These are phyloP conservation scores for Gasterosteus nipponicus DNA, from an alignment of 2,113 vertebrate species.

Conservation along the genomic window DNA sequence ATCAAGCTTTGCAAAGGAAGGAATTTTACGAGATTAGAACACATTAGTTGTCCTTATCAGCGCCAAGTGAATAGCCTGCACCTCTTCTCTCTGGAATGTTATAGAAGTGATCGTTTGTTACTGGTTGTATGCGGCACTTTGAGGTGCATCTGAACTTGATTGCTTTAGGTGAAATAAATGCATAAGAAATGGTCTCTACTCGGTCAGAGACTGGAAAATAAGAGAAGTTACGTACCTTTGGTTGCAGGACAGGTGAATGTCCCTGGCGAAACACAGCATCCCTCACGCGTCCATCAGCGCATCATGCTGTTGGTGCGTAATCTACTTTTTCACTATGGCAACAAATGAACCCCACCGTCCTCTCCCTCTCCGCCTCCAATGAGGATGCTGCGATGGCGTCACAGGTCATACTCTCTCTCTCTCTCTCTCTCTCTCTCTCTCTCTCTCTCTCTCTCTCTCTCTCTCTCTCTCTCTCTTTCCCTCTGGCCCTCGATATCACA, in stretches of 20 bases:
- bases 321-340: constrained; percentile 81
- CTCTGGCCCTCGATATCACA: constrained; percentile 47
- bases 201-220: background rate
- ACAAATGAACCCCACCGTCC: constrained; percentile 65
- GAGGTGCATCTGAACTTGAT: constrained; percentile 16
- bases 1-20: background rate
- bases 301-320: constrained; percentile 63
- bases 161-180: background rate
- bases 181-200: background rate
- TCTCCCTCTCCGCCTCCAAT: constrained; percentile 51
- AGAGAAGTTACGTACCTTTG: constrained; percentile 53
- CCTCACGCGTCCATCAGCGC: constrained; percentile 62
- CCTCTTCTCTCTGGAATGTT: background rate
- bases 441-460: constrained; percentile 34
- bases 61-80: background rate
- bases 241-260: constrained; percentile 55
- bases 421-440: constrained; percentile 36
- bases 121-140: background rate
- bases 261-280: constrained; percentile 61
- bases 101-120: background rate
- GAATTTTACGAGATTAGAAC: constrained; percentile 7
- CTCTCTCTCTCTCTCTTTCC: constrained; percentile 40
- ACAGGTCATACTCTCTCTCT: constrained; percentile 56
- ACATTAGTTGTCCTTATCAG: background rate
- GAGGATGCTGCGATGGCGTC: constrained; percentile 56